Percentiles rank a stretch among this genome's conserved stretches.
phyloP scores from a whole-genome alignment of 2,888 invertebrate species.

The Salticus scenicus region DNA sequence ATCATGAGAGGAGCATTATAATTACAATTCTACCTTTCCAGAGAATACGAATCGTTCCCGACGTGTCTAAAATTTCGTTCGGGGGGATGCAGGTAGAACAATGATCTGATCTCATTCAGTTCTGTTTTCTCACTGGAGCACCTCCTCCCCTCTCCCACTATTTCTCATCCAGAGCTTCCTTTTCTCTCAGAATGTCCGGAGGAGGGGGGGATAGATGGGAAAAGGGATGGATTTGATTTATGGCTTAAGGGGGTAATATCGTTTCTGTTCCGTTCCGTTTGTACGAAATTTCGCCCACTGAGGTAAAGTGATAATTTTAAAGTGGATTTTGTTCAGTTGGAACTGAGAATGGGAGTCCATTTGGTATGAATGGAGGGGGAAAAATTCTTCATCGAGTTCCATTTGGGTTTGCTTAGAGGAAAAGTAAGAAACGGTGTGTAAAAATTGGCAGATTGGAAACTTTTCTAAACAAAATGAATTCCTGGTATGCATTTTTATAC shows the following conservation, averaged over 20 bases:
- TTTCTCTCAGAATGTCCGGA: conserved; percentile 17
- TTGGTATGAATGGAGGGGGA: not conserved
- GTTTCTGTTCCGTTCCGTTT: conserved; percentile 50
- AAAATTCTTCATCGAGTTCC: not conserved
- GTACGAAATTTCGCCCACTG: conserved; percentile 26
- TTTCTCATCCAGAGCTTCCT: conserved; percentile 15
- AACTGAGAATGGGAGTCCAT: not conserved
- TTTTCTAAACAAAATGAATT: no score
- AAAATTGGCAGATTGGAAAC: no score
- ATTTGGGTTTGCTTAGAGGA: not conserved
- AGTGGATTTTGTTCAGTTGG: conserved; percentile 34
- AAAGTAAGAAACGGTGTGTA: no score
- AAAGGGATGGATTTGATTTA: conserved; percentile 52
- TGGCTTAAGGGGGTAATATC: conserved; percentile 63
- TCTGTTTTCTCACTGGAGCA: not conserved
- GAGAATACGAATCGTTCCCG: conserved; percentile 61
- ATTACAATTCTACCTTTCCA: conserved; percentile 69
- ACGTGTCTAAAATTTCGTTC: conserved; percentile 62
- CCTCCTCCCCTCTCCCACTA: conserved; percentile 10
- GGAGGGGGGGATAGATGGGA: conserved; percentile 19
- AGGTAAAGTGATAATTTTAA: conserved; percentile 50
- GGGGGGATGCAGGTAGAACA: conserved; percentile 29
- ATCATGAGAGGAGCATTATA: conserved; percentile 67
- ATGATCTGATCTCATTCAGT: conserved; percentile 12
- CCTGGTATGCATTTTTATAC: no score